Evolutionary conservation across 2,797 vertebrate species (phyloP), one percentile per base, ranked within the genome.

Genomic region (Sparus aurata): DNA sequence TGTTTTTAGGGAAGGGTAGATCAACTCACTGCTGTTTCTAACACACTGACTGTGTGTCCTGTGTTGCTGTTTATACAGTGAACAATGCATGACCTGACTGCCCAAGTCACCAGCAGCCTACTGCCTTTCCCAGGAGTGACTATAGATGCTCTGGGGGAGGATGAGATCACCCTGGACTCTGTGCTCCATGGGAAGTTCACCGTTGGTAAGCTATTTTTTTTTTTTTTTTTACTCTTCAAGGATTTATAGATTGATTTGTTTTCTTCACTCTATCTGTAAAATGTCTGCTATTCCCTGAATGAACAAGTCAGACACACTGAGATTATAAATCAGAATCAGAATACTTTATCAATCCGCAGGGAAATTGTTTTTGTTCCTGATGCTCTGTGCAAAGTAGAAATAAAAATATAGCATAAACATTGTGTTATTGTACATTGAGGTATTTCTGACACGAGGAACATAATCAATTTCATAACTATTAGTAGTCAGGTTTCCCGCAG

Each of bases 111-210:
- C 53, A 97, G 98, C 94, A 94, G 94, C 86, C 94, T 99, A 87
- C 96, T 98, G 92, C 96, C 91, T 4, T 99, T 99, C 90, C 97
- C 98, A 53, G 94, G 95, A 77, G 98, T 97, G 80, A 99, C 97
- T n/a, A n/a, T 96, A 75, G 95, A 97, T 12, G 98, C 97, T 47
- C 95, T 99, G 55, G 95, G 95, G 22, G 97, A 99, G 86, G 97
- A 97, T 92, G 98, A 97, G 73, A 96, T 95, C 87, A 96, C 92
- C 0, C 82, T 97, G 45, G 96, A 97, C 85, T 97, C 96, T 30
- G 96, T 96, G 46, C 91, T 98, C 38, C 95, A 93, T 12, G 98
- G 98, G 23, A 97, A 90, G 81, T 97, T 99, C 91, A 95, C 96
- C 75, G 73, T 96, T 86, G 98, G 98, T 98, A 94, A 90, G 94